Evolutionary conservation across 2,113 vertebrate species (phyloP), one percentile per base, ranked within the genome.

Genomic region (Channa maculata): DNA sequence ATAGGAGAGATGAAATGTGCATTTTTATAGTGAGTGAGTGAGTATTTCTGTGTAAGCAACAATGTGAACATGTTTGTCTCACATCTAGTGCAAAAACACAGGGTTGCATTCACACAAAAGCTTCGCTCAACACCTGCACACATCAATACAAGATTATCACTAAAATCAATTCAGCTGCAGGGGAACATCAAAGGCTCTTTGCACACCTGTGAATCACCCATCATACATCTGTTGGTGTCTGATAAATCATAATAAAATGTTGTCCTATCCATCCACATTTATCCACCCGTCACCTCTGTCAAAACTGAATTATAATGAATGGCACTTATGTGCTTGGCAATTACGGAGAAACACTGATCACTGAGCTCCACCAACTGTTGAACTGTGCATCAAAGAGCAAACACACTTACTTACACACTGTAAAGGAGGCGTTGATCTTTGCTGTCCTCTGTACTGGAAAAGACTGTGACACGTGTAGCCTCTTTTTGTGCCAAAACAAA

Each of bases 141-240:
- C 33, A 55, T 12, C 14, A 63, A 58, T 39, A 8, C 15, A 43
- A 13, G n/a, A n/a, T 62, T 55, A 57, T 68, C 44, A 63, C 4
- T 33, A 1, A 41, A 13, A 37, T 49, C 0, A 46, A 65, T 46
- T 52, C 53, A 65, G 33, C 33, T 52, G 52, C 41, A n/a, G 14
- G 3, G 8, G 37, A 36, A 51, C 46, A 50, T 50, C 59, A 41
- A 37, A 51, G 6, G 6, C 14, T 38, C 15, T 8, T 2, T 2
- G 9, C 4, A 48, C 36, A 66, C 43, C 61, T 53, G 60, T 41
- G 54, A 53, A 49, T 52, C 54, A 8, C 41, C 52, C 11, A 46
- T 6, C 8, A 48, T 24, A 45, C 46, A 55, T 37, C 34, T 43
- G 45, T 14, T 10, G 4, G 33, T 24, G 24, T 36, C n/a, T 44